Evolutionary conservation across 2,797 vertebrate genomes (phyloP).

Genomic region (Chaenodraco wilsoni): DNA sequence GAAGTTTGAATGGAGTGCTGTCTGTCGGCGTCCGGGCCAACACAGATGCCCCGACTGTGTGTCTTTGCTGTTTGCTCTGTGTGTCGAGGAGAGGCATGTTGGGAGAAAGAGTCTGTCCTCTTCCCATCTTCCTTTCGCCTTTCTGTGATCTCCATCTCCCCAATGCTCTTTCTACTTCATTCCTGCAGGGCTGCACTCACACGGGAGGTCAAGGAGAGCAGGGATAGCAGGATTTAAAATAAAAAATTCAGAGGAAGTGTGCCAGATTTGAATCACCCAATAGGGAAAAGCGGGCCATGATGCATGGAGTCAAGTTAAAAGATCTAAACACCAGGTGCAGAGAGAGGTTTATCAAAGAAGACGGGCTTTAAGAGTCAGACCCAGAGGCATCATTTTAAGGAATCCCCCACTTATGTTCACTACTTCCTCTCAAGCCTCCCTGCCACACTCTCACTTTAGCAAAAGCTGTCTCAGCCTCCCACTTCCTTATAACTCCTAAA

Average conservation of each 20-base stretch:
- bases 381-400: constrained; percentile 35
- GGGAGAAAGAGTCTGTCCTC: constrained; percentile 9
- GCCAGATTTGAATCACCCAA: background rate
- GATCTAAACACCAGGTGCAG: constrained; percentile 30
- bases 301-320: background rate
- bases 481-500: constrained; percentile 53
- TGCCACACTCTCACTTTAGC: constrained; percentile 25
- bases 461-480: constrained; percentile 39
- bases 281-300: fast-evolving
- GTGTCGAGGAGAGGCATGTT: background rate
- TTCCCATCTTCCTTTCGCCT: constrained; percentile 20
- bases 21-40: constrained; percentile 37
- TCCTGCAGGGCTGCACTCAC: background rate
- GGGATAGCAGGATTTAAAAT: constrained; percentile 5
- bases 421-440: constrained; percentile 41
- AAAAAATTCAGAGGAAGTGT: background rate
- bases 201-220: constrained; percentile 31
- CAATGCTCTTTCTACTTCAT: background rate
- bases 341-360: constrained; percentile 29
- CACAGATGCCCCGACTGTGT: constrained; percentile 63
- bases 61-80: constrained; percentile 53
- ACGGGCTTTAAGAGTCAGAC: constrained; percentile 7
- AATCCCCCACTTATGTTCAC: constrained; percentile 41
- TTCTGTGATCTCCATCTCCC: constrained; percentile 5
- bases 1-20: constrained; percentile 48